phyloP scores from a whole-genome alignment of 2,113 vertebrate species.

The Thalassarche chlororhynchos region DNA sequence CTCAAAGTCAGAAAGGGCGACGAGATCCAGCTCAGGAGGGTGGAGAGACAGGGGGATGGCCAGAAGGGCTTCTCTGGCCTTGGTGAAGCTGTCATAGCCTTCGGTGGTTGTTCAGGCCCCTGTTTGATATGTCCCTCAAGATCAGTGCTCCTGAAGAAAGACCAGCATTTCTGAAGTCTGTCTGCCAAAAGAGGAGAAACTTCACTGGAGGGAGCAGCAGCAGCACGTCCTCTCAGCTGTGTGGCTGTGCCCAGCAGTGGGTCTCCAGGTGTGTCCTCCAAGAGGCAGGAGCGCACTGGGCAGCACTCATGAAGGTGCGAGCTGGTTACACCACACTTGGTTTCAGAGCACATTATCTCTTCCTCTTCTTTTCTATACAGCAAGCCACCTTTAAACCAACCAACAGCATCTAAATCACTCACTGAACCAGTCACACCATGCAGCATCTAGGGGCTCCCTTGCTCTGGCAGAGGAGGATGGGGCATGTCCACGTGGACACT shows the following conservation, averaged over 20 bases:
- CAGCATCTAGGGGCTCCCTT: no score
- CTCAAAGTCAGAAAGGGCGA: neutral
- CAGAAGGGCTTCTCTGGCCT: neutral
- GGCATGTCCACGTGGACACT: neutral
- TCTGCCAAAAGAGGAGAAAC: neutral
- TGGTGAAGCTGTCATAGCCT: neutral
- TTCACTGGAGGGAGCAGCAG: neutral
- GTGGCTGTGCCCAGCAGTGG: neutral
- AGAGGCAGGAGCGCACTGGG: neutral
- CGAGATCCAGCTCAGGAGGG: neutral
- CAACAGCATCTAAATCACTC: neutral
- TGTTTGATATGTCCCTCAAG: neutral
- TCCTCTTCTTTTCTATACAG: neutral
- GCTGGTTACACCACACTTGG: neutral
- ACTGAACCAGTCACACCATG: neutral
- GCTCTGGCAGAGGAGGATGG: neutral
- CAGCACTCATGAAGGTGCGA: neutral
- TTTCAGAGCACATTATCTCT: neutral
- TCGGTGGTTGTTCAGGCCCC: neutral
- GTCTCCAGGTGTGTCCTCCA: neutral
- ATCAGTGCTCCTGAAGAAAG: neutral
- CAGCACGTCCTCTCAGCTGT: neutral
- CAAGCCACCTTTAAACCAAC: neutral
- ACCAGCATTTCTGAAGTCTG: neutral
- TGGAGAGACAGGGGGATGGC: neutral